A percentile compares a stretch with the other conserved stretches of the same genome.
These are phyloP conservation scores for Schizothorax lantsangensis DNA, from an alignment of 2,797 vertebrate genomes.

Conservation along the genomic window DNA sequence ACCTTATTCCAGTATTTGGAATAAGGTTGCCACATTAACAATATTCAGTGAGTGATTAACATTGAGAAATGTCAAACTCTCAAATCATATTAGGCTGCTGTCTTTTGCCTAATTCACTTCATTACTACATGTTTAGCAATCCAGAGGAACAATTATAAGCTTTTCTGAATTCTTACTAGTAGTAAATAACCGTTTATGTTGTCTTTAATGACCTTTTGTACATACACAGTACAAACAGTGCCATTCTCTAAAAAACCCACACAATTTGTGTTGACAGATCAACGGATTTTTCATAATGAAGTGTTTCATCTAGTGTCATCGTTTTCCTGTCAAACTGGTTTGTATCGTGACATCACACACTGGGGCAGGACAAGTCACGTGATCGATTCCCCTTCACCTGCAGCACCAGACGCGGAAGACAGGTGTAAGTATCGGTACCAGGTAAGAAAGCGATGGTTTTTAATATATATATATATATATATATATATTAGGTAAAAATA, in stretches of 20 bases:
- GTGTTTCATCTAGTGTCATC: not conserved
- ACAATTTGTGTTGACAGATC: not conserved
- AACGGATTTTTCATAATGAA: not conserved
- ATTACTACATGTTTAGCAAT: not conserved
- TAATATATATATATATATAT: not conserved
- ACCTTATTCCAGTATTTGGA: too few species aligned
- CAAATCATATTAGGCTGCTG: not conserved
- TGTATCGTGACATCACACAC: constrained; percentile 39
- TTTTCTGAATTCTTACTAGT: not conserved
- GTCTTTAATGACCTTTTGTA: not conserved
- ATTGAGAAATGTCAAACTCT: not conserved
- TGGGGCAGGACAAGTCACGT: constrained; percentile 53
- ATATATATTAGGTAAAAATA: not conserved
- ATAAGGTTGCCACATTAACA: not conserved
- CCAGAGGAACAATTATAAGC: not conserved
- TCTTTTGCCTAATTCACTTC: not conserved
- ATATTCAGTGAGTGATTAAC: not conserved
- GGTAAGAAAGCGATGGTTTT: constrained; percentile 35
- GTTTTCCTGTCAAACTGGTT: constrained; percentile 30
- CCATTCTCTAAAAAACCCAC: not conserved
- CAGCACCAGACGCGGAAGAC: constrained; percentile 29
- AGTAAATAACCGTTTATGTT: not conserved
- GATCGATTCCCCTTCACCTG: constrained; percentile 46
- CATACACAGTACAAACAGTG: not conserved
- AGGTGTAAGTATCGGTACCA: constrained; percentile 37